phyloP scores from a whole-genome alignment of 2,797 vertebrate genomes.

The Aplochiton taeniatus region DNA sequence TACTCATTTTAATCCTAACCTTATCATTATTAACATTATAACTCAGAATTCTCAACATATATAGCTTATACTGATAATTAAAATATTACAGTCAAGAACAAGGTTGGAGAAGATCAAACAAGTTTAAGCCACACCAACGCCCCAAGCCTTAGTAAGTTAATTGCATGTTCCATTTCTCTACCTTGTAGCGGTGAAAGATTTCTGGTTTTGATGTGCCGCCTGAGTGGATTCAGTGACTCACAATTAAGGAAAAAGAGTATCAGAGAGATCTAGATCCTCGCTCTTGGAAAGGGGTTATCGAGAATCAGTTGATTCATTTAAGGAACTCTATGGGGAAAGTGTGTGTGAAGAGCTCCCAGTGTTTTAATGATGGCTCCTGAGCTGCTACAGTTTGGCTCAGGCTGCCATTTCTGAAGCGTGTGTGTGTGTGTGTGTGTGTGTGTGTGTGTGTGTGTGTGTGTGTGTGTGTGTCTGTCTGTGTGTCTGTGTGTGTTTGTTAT shows the following conservation, averaged over 20 bases:
- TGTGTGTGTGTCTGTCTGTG: background rate
- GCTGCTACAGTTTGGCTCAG: conserved; percentile 58
- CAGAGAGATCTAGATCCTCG: background rate
- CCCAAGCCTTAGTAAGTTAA: background rate
- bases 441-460: no score
- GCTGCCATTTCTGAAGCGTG: conserved; percentile 65
- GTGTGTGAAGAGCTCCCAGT: conserved; percentile 22
- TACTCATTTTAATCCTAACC: no score
- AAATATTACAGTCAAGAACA: no score
- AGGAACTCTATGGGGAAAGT: background rate
- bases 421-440: no score
- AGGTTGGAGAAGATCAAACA: background rate
- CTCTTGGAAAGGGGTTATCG: background rate
- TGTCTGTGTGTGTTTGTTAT: background rate
- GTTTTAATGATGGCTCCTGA: conserved; percentile 57
- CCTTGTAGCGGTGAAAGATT: background rate
- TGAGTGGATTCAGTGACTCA: conserved; percentile 6
- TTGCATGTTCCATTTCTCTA: background rate
- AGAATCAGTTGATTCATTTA: background rate
- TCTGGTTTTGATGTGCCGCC: conserved; percentile 21
- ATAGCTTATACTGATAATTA: no score
- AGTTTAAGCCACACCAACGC: background rate
- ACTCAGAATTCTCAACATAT: no score
- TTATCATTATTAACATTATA: no score
- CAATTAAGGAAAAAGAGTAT: conserved; percentile 4